Evolutionary conservation across 2,888 invertebrate genomes (phyloP), one percentile per base, ranked within the genome.

Genomic region (Meta bourneti): DNA sequence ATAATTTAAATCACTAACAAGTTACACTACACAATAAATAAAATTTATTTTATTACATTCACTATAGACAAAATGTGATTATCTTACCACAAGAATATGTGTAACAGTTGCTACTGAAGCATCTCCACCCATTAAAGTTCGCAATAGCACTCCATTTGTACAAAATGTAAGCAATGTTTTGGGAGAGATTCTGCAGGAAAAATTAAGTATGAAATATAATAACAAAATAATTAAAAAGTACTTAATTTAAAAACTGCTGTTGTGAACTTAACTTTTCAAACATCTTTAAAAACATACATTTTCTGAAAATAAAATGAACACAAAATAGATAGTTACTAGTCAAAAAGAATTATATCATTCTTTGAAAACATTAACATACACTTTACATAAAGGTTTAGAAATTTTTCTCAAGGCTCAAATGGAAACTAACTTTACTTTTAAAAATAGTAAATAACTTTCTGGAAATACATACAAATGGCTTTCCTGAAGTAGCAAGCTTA

Each of bases 101-200:
- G 98, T 98, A 80, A 98, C 96, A 19, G 97, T 96, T 7, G 96
- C 96, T 51, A 95, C 93, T 4, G 96, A 96, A 8, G 96, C 95
- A 93, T 97, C 97, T 2, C 97, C 97, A 2, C 96, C 96, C 97
- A 98, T 98, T 89, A 99, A 95, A 0, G 98, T 98, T 84, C 99
- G 96, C 92, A 99, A 95, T 91, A 98, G 96, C 6, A 98, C 97
- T 0, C 98, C 98, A 94, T 97, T 97, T n/a, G 98, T 98, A 94
- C 98, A 98, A 95, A 98, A 98, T 0, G 97, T 97, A 92, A 98
- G 96, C 69, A 97, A 96, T 0, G 98, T 98, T 93, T 97, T 96
- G 0, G 97, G 96, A 19, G 97, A 97, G 20, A 97, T 96, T 93
- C 97, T 96, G 87, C 34, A 91, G 77, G 1, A 48, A 51, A 94